Percentiles rank a stretch among this genome's conserved stretches.
phyloP scores from a whole-genome alignment of 2,113 vertebrate genomes.

The Callopanchax toddi region DNA sequence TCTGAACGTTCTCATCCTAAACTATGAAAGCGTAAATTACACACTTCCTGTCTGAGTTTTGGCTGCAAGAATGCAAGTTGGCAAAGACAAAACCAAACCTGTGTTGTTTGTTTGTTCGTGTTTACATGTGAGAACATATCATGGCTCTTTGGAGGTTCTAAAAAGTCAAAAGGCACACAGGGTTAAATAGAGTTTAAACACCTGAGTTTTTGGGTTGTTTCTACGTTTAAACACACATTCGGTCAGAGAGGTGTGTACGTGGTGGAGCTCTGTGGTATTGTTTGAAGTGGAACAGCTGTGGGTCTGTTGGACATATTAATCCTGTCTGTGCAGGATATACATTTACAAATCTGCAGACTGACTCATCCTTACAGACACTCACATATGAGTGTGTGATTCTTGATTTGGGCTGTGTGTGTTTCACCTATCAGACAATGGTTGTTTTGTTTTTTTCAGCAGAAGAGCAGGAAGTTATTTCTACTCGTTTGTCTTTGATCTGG shows the following conservation, averaged over 20 bases:
- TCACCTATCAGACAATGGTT: background rate
- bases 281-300: conserved; percentile 68
- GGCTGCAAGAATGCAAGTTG: too few relatives aligned
- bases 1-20: background rate
- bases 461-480: background rate
- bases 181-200: too few relatives aligned
- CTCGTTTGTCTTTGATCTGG: conserved; percentile 9
- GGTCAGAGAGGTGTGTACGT: conserved; percentile 25
- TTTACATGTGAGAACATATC: background rate
- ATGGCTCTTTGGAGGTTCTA: too few relatives aligned
- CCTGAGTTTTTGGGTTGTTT: too few relatives aligned
- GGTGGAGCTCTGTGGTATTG: conserved; percentile 59
- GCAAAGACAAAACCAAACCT: too few relatives aligned
- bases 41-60: background rate
- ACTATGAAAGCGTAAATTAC: background rate
- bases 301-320: conserved; percentile 9
- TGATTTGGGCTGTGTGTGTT: background rate
- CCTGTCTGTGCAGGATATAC: too few relatives aligned
- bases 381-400: background rate
- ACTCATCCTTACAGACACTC: conserved; percentile 1
- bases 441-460: too few relatives aligned
- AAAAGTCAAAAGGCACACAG: too few relatives aligned
- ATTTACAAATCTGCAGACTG: background rate
- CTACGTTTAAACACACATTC: conserved; percentile 47
- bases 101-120: background rate